Conservation (phyloP, 2,113 vertebrate genomes). For the Chaetops frenatus region DNA sequence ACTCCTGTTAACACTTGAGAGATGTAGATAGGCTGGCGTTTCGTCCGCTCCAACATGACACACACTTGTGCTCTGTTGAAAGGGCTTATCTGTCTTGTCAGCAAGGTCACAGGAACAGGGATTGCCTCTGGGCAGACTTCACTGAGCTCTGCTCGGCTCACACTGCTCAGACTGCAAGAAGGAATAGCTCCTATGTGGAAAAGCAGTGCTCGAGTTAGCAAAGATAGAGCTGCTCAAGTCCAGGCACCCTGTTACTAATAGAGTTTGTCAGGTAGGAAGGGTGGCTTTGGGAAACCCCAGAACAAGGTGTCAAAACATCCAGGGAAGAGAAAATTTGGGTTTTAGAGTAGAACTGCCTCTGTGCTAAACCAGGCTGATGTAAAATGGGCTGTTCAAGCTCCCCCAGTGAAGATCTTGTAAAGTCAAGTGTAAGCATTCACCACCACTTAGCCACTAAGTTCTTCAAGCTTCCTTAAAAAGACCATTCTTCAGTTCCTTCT, state of each 20-base stretch:
- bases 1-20: constrained; percentile 38
- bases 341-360: neutral
- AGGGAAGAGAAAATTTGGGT: neutral
- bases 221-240: neutral
- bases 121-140: neutral
- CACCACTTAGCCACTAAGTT: neutral
- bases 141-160: neutral
- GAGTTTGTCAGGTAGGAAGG: neutral
- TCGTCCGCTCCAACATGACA: neutral
- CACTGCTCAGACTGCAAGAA: neutral
- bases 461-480: neutral
- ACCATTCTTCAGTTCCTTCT: neutral
- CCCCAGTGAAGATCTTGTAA: neutral
- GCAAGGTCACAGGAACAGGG: neutral
- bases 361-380: neutral
- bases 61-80: constrained; percentile 34
- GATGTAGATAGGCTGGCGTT: neutral
- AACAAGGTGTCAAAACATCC: neutral
- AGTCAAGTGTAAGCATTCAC: neutral
- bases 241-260: neutral
- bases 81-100: constrained; percentile 26
- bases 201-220: neutral
- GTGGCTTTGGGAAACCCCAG: neutral
- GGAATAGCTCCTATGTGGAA: neutral
- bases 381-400: neutral